Conservation (phyloP, 2,113 vertebrate genomes). For the Lepidothrix coronata region DNA sequence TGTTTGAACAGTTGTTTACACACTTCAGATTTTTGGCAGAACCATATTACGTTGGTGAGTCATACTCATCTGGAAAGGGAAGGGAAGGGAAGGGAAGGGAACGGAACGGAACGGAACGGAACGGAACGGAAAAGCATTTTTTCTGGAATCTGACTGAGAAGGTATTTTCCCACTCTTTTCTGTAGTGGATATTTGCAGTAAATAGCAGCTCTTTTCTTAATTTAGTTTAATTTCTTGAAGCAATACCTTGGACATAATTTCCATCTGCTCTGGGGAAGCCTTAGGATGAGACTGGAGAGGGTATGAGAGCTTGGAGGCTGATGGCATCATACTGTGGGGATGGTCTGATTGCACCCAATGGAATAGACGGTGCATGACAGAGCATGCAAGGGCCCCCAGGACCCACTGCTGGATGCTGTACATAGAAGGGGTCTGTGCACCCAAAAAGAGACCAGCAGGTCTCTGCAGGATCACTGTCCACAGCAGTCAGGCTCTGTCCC, state of each 20-base stretch:
- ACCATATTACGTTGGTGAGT: background rate
- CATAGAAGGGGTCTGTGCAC: accelerated
- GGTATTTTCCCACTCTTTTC: background rate
- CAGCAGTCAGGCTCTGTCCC: background rate
- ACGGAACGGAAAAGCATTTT: background rate
- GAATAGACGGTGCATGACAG: accelerated
- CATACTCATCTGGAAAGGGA: background rate
- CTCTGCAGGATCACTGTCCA: background rate
- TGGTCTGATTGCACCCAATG: accelerated
- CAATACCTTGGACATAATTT: background rate
- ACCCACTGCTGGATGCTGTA: background rate
- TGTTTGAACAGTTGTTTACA: background rate
- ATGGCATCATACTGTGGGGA: accelerated
- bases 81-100: no score
- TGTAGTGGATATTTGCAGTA: background rate
- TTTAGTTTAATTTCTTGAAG: background rate
- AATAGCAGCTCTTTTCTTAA: accelerated
- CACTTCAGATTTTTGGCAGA: background rate
- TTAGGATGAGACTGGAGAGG: background rate
- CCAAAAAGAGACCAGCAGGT: background rate
- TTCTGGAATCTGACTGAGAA: background rate
- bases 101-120: no score
- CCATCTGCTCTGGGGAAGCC: background rate
- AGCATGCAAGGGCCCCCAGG: background rate
- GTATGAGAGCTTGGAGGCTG: accelerated